Percentiles rank a stretch among this genome's conserved stretches.
Conservation (phyloP, 2,888 invertebrate genomes). For the Graphium colonna region DNA sequence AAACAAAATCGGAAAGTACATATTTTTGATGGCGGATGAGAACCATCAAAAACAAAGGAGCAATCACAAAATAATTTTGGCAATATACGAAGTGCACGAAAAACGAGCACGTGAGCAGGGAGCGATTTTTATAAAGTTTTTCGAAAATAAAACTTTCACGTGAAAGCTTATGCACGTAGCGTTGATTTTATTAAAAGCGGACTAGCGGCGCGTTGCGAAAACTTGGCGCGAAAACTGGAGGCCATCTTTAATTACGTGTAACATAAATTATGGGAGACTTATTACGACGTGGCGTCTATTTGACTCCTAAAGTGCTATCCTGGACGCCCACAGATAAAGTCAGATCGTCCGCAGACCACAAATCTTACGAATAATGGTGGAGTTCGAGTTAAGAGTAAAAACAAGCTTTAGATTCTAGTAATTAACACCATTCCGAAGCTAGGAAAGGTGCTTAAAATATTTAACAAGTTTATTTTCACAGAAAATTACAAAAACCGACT, state of each 20-base stretch:
- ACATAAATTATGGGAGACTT: constrained; percentile 76
- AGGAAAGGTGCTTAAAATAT: no score
- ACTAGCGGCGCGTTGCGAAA: constrained; percentile 25
- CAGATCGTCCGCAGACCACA: constrained; percentile 1
- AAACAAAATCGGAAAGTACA: no score
- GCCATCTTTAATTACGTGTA: constrained; percentile 78
- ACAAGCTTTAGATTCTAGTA: no score
- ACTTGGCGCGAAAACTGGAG: constrained; percentile 38
- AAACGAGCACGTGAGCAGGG: not conserved
- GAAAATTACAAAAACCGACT: no score
- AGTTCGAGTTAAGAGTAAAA: no score
- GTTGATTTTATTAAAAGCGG: constrained; percentile 25
- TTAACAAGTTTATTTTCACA: no score
- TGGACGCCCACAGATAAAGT: constrained; percentile 29
- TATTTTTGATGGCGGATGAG: no score
- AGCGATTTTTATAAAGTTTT: constrained; percentile 2
- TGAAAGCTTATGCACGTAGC: not conserved
- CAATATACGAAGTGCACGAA: constrained; percentile 10
- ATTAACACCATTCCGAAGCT: no score
- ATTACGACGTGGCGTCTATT: constrained; percentile 58
- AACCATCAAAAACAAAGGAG: no score
- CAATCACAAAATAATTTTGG: no score
- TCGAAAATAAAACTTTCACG: no score
- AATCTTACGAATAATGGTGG: no score
- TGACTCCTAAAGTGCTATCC: constrained; percentile 40